Evolutionary conservation across 1,140 invertebrate species (phyloP).

Genomic region (Drosophila leontia): DNA sequence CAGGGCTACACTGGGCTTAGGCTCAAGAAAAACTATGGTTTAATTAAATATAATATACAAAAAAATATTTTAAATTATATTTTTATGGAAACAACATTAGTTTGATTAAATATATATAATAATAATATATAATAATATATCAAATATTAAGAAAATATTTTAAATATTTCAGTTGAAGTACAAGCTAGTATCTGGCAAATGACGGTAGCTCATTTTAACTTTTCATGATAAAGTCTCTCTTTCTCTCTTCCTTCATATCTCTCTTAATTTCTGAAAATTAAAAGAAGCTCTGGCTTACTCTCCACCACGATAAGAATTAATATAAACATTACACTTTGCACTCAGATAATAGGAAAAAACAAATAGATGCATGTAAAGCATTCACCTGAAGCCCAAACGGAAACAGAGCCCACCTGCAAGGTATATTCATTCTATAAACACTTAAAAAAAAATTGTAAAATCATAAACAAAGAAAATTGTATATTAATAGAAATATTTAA

Average conservation of each 20-base stretch:
- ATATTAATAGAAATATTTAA: too few species aligned
- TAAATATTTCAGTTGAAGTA: not conserved
- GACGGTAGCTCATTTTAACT: not conserved
- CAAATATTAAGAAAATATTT: too few species aligned
- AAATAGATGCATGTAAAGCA: slow-evolving; percentile 24
- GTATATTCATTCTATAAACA: not conserved
- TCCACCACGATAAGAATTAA: slow-evolving; percentile 14
- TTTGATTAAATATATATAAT: too few species aligned
- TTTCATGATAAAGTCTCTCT: not conserved
- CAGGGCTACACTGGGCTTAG: not conserved
- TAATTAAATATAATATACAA: not conserved
- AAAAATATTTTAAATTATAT: too few species aligned
- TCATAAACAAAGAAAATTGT: too few species aligned
- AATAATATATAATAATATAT: too few species aligned
- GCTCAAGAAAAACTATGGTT: not conserved
- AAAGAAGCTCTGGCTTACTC: not conserved
- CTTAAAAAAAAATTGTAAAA: too few species aligned
- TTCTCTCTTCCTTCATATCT: not conserved
- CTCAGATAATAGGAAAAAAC: slow-evolving; percentile 7
- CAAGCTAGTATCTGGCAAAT: not conserved
- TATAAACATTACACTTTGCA: slow-evolving; percentile 16
- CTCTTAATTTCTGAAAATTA: not conserved
- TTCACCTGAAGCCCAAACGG: not conserved
- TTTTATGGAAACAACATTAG: too few species aligned
- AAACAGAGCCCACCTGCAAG: slow-evolving; percentile 4